Conservation (phyloP, 2,797 vertebrate genomes). For the Microchirus variegatus region DNA sequence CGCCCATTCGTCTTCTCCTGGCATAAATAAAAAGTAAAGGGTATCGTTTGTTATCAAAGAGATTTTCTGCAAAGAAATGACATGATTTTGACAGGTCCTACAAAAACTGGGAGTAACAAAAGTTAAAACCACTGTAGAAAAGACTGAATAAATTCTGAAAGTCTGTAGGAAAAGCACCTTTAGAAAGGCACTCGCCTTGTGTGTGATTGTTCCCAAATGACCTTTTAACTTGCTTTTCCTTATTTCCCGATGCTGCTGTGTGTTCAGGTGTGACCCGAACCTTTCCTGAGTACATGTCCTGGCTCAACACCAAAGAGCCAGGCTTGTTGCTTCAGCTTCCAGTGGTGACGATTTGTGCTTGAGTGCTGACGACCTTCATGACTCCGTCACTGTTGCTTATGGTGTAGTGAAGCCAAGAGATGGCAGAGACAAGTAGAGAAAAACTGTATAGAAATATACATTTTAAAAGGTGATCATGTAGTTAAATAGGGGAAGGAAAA, state of each 20-base stretch:
- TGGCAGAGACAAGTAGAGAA: constrained; percentile 47
- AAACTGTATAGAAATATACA: constrained; percentile 40
- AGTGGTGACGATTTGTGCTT: constrained; percentile 78
- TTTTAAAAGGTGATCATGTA: constrained; percentile 34
- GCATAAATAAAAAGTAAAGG: constrained; percentile 61
- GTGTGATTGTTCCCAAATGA: constrained; percentile 49
- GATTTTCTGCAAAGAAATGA: constrained; percentile 68
- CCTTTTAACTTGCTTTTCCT: constrained; percentile 47
- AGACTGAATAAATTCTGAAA: constrained; percentile 56
- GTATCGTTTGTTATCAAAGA: constrained; percentile 70
- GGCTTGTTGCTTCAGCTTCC: constrained; percentile 54
- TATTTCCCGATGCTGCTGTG: constrained; percentile 46
- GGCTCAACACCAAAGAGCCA: constrained; percentile 53
- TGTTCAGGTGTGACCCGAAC: constrained; percentile 59
- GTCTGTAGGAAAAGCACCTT: constrained; percentile 80
- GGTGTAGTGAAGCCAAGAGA: constrained; percentile 52
- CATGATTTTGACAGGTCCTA: constrained; percentile 58
- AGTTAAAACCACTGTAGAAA: constrained; percentile 81
- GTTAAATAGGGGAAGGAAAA: constrained; percentile 24
- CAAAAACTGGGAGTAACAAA: constrained; percentile 82
- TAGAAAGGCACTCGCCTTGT: constrained; percentile 65
- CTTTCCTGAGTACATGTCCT: constrained; percentile 74
- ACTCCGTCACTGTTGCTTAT: constrained; percentile 47
- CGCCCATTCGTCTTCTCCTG: constrained; percentile 52
- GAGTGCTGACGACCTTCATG: constrained; percentile 49